Conservation (phyloP, 2,888 invertebrate species). For the Brachypalpus laphriformis region DNA sequence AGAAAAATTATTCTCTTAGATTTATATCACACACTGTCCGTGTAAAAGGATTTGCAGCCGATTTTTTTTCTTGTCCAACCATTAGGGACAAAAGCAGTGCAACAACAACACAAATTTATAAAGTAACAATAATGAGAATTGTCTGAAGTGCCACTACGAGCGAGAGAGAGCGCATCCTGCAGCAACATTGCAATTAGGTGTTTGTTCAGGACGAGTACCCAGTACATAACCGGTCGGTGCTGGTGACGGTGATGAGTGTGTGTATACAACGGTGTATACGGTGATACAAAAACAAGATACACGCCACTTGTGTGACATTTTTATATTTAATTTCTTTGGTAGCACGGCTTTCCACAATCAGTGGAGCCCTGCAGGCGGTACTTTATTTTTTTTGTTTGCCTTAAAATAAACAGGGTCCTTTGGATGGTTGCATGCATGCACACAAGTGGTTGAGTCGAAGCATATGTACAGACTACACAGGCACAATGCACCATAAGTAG, state of each 20-base stretch:
- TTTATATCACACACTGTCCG: constrained; percentile 7
- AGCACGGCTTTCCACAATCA: constrained; percentile 62
- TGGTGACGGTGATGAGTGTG: constrained; percentile 28
- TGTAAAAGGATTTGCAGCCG: constrained; percentile 14
- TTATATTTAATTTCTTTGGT: constrained; percentile 68
- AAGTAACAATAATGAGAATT: constrained; percentile 72
- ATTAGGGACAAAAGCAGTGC: background rate
- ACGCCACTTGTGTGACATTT: constrained; percentile 44
- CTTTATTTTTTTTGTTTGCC: constrained; percentile 9
- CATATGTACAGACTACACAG: constrained; percentile 53
- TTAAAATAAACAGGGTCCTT: constrained; percentile 45
- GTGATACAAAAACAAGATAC: constrained; percentile 23
- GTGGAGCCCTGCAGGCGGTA: constrained; percentile 34
- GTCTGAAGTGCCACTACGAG: constrained; percentile 64
- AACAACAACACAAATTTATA: constrained; percentile 23
- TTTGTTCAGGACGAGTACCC: constrained; percentile 55
- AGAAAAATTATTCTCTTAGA: background rate
- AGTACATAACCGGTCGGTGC: constrained; percentile 11
- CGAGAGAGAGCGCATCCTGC: constrained; percentile 47
- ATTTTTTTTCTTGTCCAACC: constrained; percentile 4
- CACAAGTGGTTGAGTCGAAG: constrained; percentile 69
- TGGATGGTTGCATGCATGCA: constrained; percentile 43
- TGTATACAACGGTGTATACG: background rate
- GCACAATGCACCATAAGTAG: constrained; percentile 55
- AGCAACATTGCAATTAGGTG: constrained; percentile 70